Evolutionary conservation across 1,140 invertebrate genomes (phyloP), one percentile per base, ranked within the genome.

Genomic region (Sitophilus oryzae): DNA sequence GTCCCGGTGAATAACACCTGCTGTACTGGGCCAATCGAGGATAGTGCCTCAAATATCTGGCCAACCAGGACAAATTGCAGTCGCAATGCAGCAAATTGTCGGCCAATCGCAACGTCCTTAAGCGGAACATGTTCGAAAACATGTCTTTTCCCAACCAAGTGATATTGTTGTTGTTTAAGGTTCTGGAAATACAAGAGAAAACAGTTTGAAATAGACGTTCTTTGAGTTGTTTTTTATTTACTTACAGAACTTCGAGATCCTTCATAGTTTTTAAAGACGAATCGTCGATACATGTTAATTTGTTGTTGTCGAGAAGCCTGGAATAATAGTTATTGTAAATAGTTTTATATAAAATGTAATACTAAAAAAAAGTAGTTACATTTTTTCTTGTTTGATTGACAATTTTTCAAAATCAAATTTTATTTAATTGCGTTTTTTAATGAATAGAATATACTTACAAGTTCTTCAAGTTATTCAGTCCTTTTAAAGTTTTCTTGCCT

Each of bases 41-140:
- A 61, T 86, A 82, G 56, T 81, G 81, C 54, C 84, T 77, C 47
- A 96, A 76, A 75, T 88, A 91, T 50, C 82, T 77, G 3, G 88
- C 83, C 60, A 98, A 76, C 84, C 92, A 93, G 1, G 84, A 77
- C 58, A 96, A 80, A 65, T 93, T 87, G 74, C 93, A 96, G 74
- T 96, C 92, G 76, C 94, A 97, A 37, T 86, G 83, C 46, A 98
- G 81, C 16, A 88, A 85, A 74, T 99, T 99, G 66, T 98, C 93
- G 8, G 86, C 84, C 25, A 98, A 77, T 49, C 91, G 86, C 69
- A 96, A 73, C 10, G 88, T 89, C 60, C 92, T 79, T 14, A 98
- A 76, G 44, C 89, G 82, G 30, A 82, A 81, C 72, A 91, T 78
- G 50, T 84, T 81, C 40, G 81, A 83, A 66, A 96, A 88, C 62